Base-by-base conservation (phyloP, 2,797 vertebrate genomes). In the Myotis daubentonii region DNA sequence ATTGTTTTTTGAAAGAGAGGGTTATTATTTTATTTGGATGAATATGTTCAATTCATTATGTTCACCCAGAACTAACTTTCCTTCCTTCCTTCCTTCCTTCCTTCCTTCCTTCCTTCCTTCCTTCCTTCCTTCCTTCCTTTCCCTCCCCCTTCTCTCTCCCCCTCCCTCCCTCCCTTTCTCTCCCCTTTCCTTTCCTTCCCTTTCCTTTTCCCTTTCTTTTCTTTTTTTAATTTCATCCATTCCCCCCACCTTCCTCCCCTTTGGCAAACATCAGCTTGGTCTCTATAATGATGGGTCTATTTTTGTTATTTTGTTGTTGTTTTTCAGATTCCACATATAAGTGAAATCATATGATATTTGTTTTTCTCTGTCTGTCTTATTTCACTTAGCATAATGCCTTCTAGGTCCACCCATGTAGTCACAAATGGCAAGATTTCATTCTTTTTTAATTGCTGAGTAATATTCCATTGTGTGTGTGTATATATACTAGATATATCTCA, bases 141-240 rank as follows among this genome's bases (percentile, higher is more conserved):
- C 9, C 41, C 41, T 44, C 2, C 41, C 41, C 41, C 41, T 41
- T 44, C 11, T 9, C 13, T 8, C 41, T 44, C 41, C 41, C 41
- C 41, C 36, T 8, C 23, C 1, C 5, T 8, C 12, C 2, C 1
- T n/a, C n/a, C n/a, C n/a, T n/a, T n/a, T n/a, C n/a, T n/a, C n/a
- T 57, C 55, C 20, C 7, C 25, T 8, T 30, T 2, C 4, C 4
- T 30, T 53, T 13, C 10, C 22, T 47, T 5, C 41, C 3, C 25
- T 6, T 28, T 2, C 2, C 4, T 47, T 28, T n/a, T 20, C 30
- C 2, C 2, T 30, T 8, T 47, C 41, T 10, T 74, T 30, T 19
- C 41, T 28, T 28, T 47, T 55, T 81, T 62, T 41, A 5, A 30
- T 76, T 76, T 36, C 17, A 51, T 17, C 17, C 25, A 22, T 81